phyloP scores from a whole-genome alignment of 2,797 vertebrate genomes.

The Euphonia xanthogaster region DNA sequence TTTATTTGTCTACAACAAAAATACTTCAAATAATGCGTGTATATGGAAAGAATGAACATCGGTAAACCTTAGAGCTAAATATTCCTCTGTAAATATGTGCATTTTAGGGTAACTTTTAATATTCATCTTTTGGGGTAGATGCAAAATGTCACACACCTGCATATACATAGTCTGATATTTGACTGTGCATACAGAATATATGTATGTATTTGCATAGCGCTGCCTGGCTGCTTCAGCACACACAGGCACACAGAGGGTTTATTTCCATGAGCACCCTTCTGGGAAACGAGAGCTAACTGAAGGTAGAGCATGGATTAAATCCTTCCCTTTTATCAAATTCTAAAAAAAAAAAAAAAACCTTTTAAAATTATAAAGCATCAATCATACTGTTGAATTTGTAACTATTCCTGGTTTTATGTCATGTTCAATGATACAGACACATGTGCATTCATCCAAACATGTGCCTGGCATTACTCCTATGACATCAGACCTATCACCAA shows the following conservation, averaged over 20 bases:
- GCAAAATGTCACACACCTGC: background rate
- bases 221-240: background rate
- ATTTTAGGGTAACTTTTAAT: background rate
- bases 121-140: background rate
- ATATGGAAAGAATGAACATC: background rate
- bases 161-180: background rate
- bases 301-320: background rate
- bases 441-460: background rate
- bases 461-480: background rate
- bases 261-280: background rate
- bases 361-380: background rate
- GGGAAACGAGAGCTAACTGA: background rate
- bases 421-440: background rate
- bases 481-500: background rate
- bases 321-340: background rate
- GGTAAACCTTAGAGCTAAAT: background rate
- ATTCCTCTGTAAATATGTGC: background rate
- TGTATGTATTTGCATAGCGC: background rate
- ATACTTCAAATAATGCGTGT: background rate
- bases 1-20: background rate
- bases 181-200: background rate
- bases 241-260: background rate
- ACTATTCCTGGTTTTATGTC: background rate
- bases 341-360: background rate
- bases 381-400: background rate